These are phyloP conservation scores for Falco berigora DNA, from an alignment of 2,797 vertebrate species.

Conservation along the genomic window DNA sequence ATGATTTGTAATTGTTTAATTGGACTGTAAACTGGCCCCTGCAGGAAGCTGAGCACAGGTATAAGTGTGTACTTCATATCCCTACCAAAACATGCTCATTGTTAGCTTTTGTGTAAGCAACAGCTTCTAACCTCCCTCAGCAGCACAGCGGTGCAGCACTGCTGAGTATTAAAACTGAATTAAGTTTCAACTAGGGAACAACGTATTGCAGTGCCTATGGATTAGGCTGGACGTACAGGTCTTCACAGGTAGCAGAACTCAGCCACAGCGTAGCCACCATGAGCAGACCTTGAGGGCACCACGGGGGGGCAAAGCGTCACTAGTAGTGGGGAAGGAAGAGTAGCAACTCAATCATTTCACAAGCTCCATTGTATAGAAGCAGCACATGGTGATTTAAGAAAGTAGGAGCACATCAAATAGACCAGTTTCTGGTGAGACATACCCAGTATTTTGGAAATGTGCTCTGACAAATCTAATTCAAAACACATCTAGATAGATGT, in stretches of 20 bases:
- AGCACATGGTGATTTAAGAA: not conserved
- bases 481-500: not conserved
- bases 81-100: slow-evolving; percentile 20
- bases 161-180: not conserved
- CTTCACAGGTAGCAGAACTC: not conserved
- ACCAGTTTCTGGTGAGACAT: not conserved
- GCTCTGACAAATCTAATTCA: not conserved
- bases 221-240: not conserved
- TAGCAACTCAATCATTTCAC: not conserved
- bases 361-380: accelerated
- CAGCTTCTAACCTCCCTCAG: not conserved
- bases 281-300: not conserved
- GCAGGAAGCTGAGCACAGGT: slow-evolving; percentile 9
- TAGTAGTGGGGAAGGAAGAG: not conserved
- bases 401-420: not conserved
- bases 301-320: accelerated
- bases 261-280: accelerated
- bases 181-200: not conserved
- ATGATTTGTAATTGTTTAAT: slow-evolving; percentile 51
- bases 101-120: not conserved
- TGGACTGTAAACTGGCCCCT: slow-evolving; percentile 37
- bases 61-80: not conserved
- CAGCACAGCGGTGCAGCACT: not conserved
- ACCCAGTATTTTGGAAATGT: not conserved
- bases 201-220: not conserved